Evolutionary conservation across 2,797 vertebrate genomes (phyloP), one percentile per base, ranked within the genome.

Genomic region (Myripristis murdjan): DNA sequence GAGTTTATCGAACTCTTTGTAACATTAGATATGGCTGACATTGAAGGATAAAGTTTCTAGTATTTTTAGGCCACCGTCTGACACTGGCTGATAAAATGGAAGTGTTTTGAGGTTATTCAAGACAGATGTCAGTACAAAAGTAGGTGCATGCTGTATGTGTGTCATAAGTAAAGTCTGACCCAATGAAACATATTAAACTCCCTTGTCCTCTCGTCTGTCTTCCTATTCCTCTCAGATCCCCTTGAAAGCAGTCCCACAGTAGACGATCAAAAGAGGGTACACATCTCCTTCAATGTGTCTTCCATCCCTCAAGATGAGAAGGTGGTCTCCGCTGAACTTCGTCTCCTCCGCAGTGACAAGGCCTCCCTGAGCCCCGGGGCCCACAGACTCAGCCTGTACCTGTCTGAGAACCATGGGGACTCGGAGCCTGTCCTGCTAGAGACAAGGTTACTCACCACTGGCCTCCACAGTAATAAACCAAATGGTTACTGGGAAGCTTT

Each of bases 241-340:
- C 70, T 85, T 51, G 73, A 63, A 53, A 74, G 85, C 41, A 64
- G 52, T 24, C 62, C 41, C 1, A 20, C 44, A 59, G 61, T 69
- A 52, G 82, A 87, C 14, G 83, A 87, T 73, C 71, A 1, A 4
- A 89, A 67, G 39, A 82, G 49, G 65, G 71, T 92, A 46, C 91
- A 89, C 78, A 93, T 96, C 77, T 86, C 84, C 56, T 96, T 96
- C 83, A 95, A 96, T 60, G 87, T 96, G 58, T 95, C 95, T 41
- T 94, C 94, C 73, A 93, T 96, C 67, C 95, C 95, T 23, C 71
- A 83, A 28, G 93, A 95, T 70, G 95, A 96, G 89, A 90, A 66
- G n/a, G 82, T 96, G 77, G 84, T 95, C 16, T 95, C 95, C 0
- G 95, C 94, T 11, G 95, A 96, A 86, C 90, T 96, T 1, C 94